Conservation (phyloP, 2,888 invertebrate species). For the Argyra leucocephala region DNA sequence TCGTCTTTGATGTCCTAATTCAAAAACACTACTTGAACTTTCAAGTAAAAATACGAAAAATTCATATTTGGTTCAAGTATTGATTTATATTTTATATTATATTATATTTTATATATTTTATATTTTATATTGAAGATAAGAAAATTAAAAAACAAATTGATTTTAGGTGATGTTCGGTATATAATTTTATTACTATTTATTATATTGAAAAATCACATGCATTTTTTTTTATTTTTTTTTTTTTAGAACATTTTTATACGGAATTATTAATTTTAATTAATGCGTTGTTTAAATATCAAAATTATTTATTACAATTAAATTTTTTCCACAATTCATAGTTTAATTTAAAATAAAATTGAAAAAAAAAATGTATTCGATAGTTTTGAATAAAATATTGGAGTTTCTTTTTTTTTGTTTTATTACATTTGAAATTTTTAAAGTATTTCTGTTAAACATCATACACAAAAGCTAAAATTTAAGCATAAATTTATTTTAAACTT, state of each 20-base stretch:
- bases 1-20: too few relatives aligned
- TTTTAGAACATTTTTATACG: background rate
- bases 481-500: background rate
- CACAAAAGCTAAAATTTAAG: background rate
- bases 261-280: background rate
- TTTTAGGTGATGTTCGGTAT: background rate
- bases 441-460: background rate
- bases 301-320: too few relatives aligned
- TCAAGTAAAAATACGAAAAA: too few relatives aligned
- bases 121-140: too few relatives aligned
- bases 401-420: too few relatives aligned
- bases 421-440: background rate
- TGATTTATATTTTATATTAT: too few relatives aligned
- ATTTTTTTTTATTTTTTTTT: background rate
- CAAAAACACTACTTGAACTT: too few relatives aligned
- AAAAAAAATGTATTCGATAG: background rate
- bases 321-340: too few relatives aligned
- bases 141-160: background rate
- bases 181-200: background rate
- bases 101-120: too few relatives aligned
- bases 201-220: background rate
- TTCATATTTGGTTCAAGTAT: too few relatives aligned
- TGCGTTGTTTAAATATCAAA: too few relatives aligned
- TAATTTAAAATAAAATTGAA: too few relatives aligned
- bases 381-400: background rate